Evolutionary conservation across 2,113 vertebrate species (phyloP), one percentile per base, ranked within the genome.

Genomic region (Percopsis transmontana): DNA sequence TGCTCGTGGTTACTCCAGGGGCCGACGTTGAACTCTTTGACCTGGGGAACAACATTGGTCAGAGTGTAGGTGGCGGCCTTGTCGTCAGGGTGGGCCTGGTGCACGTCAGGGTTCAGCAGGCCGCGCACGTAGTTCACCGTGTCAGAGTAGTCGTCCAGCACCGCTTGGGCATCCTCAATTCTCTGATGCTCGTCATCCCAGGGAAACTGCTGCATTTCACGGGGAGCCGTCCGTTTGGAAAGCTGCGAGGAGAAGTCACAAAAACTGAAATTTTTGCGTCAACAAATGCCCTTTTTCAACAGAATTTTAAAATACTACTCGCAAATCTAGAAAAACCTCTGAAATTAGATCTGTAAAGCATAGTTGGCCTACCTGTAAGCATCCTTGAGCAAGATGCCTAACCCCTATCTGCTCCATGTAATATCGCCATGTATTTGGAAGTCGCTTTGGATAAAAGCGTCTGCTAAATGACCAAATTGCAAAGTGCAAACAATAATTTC

Each of bases 21-120:
- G 0, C 91, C 92, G 0, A 84, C 41, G 0, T 90, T 93, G 85
- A 94, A 94, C 27, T 91, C 91, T 10, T 76, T 67, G 1, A 83
- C 21, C 71, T 91, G 91, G 0, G 93, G 92, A 18, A 94, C 89
- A 2, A 94, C 92, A 52, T 94, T 94, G 3, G 93, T 94, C 68
- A 95, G 81, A 2, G 91, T 92, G 89, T 94, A 94, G 16, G 94
- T 93, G 5, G 92, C 82, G 0, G 65, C 42, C 15, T 85, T 93
- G 83, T 92, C 91, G 0, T 45, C 66, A 0, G 70, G 81, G 23
- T 88, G 1, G 0, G 58, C n/a, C 7, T 95, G 92, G 58, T 95
- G 92, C 59, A 90, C 41, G 0, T 79, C 90, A 1, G 94, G 92
- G 67, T 90, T 94, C 56, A 95, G 71, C 61, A 93, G 93, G 7